Percentiles rank a stretch among this genome's conserved stretches.
These are phyloP conservation scores for Hedya salicella DNA, from an alignment of 2,888 invertebrate genomes.

Conservation along the genomic window DNA sequence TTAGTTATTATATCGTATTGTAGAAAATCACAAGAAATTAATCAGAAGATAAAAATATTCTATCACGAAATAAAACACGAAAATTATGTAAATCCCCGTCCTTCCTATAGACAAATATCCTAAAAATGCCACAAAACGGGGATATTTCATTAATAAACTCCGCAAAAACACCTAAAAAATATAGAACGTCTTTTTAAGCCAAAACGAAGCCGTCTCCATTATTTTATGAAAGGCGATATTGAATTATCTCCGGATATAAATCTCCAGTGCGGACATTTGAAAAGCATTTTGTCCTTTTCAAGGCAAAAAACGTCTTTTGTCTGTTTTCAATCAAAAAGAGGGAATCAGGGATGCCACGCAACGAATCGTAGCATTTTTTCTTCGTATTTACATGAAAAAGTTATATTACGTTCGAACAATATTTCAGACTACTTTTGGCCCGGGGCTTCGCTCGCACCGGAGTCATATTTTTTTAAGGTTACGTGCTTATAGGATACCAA, in stretches of 20 bases:
- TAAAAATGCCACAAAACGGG: slow-evolving; percentile 15
- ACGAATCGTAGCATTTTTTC: slow-evolving; percentile 24
- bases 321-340: slow-evolving; percentile 70
- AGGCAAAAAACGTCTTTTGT: slow-evolving; percentile 69
- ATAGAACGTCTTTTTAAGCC: slow-evolving; percentile 44
- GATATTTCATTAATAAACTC: slow-evolving; percentile 39
- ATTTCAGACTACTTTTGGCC: no score
- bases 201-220: slow-evolving; percentile 61
- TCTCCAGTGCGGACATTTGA: slow-evolving; percentile 65
- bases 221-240: slow-evolving; percentile 68
- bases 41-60: not conserved
- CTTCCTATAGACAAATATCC: slow-evolving; percentile 4
- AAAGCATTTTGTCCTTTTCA: slow-evolving; percentile 70
- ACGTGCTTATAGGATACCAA: no score
- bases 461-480: no score
- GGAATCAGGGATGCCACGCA: slow-evolving; percentile 43
- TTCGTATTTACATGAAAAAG: slow-evolving; percentile 8
- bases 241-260: slow-evolving; percentile 71
- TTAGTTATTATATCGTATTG: no score
- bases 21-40: no score
- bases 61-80: not conserved
- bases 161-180: slow-evolving; percentile 32
- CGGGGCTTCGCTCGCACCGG: no score
- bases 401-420: no score
- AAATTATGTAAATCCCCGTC: not conserved